A percentile compares a stretch with the other conserved stretches of the same genome.
Evolutionary conservation across 2,888 invertebrate species (phyloP).

Genomic region (Melipona beecheii): DNA sequence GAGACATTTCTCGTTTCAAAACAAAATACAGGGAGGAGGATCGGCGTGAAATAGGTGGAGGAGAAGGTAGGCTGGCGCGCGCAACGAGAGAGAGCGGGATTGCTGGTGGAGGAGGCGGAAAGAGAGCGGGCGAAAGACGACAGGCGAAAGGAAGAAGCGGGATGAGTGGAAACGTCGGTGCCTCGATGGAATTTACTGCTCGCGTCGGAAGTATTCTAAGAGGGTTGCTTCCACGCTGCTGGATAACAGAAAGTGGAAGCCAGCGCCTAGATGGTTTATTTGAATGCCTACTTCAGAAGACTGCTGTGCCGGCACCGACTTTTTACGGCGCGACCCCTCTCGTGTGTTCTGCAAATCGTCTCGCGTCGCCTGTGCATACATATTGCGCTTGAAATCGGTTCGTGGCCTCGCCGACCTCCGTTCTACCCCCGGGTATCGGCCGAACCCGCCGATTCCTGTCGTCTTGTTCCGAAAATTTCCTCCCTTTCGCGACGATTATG

Average conservation of each 20-base stretch:
- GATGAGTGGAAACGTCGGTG: conserved; percentile 68
- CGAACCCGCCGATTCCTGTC: background rate
- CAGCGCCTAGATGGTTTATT: conserved; percentile 79
- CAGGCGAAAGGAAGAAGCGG: conserved; percentile 18
- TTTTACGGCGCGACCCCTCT: conserved; percentile 54
- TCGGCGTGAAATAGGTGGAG: background rate
- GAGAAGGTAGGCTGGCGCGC: background rate
- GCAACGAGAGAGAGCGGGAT: background rate
- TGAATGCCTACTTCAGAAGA: conserved; percentile 79
- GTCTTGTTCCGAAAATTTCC: background rate
- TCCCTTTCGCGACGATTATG: background rate
- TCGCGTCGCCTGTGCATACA: conserved; percentile 44
- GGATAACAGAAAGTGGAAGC: conserved; percentile 77
- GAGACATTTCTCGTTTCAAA: conserved; percentile 57
- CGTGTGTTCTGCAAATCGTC: conserved; percentile 55
- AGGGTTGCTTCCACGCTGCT: conserved; percentile 79
- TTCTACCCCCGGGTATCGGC: background rate
- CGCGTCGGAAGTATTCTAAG: conserved; percentile 80
- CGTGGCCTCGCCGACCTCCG: background rate
- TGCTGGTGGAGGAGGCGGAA: background rate
- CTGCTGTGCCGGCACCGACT: conserved; percentile 60
- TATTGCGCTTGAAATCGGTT: conserved; percentile 33
- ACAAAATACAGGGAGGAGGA: conserved; percentile 47
- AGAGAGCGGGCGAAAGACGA: conserved; percentile 7
- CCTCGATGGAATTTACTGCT: conserved; percentile 79